Percentiles rank a stretch among this genome's conserved stretches.
These are phyloP conservation scores for Eciton burchellii DNA, from an alignment of 1,140 invertebrate species.

Conservation along the genomic window DNA sequence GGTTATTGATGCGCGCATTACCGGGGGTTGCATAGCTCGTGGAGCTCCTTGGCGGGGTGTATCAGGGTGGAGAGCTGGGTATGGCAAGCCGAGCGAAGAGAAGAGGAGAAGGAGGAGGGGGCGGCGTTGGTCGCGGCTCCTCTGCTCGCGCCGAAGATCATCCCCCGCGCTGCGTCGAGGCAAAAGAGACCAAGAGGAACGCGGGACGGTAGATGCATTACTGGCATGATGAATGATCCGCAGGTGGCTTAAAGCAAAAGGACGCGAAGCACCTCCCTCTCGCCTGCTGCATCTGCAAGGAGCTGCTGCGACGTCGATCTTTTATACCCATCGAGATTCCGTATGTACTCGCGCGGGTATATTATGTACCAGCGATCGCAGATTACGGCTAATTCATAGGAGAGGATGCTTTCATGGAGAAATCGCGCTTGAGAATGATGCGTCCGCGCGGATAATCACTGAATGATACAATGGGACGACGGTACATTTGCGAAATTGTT, in stretches of 20 bases:
- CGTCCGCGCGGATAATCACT: slow-evolving; percentile 29
- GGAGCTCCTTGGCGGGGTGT: slow-evolving; percentile 64
- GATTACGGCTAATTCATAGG: slow-evolving; percentile 44
- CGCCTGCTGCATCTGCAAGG: slow-evolving; percentile 40
- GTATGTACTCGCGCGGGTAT: slow-evolving; percentile 29
- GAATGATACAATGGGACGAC: slow-evolving; percentile 42
- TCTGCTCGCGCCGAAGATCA: slow-evolving; percentile 70
- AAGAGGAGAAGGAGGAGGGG: slow-evolving; percentile 2
- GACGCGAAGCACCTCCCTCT: slow-evolving; percentile 13
- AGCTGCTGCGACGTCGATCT: slow-evolving; percentile 58
- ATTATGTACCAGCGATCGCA: slow-evolving; percentile 46
- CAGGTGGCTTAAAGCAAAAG: slow-evolving; percentile 73
- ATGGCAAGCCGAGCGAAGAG: slow-evolving; percentile 45
- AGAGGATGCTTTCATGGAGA: slow-evolving; percentile 38
- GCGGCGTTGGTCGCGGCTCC: slow-evolving; percentile 47
- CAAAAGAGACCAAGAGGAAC: slow-evolving; percentile 68
- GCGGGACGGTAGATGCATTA: slow-evolving; percentile 75
- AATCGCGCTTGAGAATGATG: slow-evolving; percentile 41
- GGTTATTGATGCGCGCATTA: slow-evolving; percentile 83
- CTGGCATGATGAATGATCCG: slow-evolving; percentile 79
- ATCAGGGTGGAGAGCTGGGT: slow-evolving; percentile 62
- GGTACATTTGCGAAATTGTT: slow-evolving; percentile 30
- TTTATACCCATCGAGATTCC: slow-evolving; percentile 65
- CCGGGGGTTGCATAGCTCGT: slow-evolving; percentile 71
- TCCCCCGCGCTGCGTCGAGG: slow-evolving; percentile 19